Conservation (phyloP, 2,888 invertebrate genomes). For the Stictocephala bisonia region DNA sequence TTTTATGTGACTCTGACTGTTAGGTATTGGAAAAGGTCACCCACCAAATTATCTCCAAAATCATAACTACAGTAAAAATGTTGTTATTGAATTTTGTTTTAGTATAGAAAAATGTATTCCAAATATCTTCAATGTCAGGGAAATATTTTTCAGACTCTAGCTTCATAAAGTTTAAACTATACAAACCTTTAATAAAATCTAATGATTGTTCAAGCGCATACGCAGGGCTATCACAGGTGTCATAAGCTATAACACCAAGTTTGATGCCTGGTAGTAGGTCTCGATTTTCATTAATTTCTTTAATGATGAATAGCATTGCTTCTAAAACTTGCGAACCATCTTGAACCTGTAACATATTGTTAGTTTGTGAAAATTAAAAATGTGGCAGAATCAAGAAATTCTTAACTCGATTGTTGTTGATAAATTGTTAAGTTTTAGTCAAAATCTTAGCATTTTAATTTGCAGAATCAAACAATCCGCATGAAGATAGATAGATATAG, state of each 20-base stretch:
- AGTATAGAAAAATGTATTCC: neutral
- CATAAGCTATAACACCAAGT: constrained; percentile 71
- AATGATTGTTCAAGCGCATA: constrained; percentile 77
- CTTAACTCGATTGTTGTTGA: neutral
- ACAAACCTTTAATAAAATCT: constrained; percentile 71
- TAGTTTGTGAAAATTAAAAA: too few relatives aligned
- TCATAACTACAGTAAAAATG: too few relatives aligned
- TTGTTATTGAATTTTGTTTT: neutral
- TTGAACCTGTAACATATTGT: constrained; percentile 73
- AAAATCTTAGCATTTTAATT: too few relatives aligned
- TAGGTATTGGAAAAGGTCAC: too few relatives aligned
- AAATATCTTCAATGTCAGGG: neutral
- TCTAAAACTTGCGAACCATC: constrained; percentile 78
- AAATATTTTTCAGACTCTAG: neutral
- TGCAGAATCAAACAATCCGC: too few relatives aligned
- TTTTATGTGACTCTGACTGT: too few relatives aligned
- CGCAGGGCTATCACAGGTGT: constrained; percentile 74
- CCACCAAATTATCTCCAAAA: too few relatives aligned
- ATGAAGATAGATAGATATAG: too few relatives aligned
- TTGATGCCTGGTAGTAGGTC: constrained; percentile 72
- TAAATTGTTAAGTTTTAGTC: neutral
- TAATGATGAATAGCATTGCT: constrained; percentile 75
- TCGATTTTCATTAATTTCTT: constrained; percentile 72
- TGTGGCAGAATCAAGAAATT: neutral
- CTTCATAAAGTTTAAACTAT: neutral